Base-by-base conservation (phyloP, 1,140 invertebrate species). In the Aphis craccivora region DNA sequence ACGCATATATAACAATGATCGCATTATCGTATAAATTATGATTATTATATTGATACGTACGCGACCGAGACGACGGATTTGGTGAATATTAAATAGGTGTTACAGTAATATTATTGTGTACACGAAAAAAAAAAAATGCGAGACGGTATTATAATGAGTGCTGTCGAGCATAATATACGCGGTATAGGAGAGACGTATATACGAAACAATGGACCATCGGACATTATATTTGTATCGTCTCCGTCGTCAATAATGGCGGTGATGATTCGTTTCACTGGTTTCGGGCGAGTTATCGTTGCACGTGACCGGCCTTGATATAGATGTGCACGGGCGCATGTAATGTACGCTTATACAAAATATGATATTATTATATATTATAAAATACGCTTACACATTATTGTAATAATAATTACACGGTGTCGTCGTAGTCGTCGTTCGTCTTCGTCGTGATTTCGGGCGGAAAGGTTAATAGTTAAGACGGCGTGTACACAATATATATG, bases 281-380 rank as follows among this genome's bases (percentile, higher is more conserved):
- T 67, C 89, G 25, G 53, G 51, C 86, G 45, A 45, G 86, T 48
- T 88, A 30, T 8, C 37, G 87, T 53, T 14, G 37, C 48, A 67
- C 91, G 91, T 93, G 91, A 86, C 81, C 37, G 76, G 8, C 91
- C 91, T 93, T 93, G 91, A 93, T 93, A 93, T 7, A 86, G 35
- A 93, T 92, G 53, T 6, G 30, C 53, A 23, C 51, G 51, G 8
- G 35, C 20, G 35, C 20, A 25, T 87, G 30, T 86, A 87, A 87
- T 11, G 45, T 30, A 40, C 37, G 37, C 37, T 40, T 40, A 40
- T 40, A 40, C 3, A 40, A 40, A 40, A 40, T 40, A 3, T 40
- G 3, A 40, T 40, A 40, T 40, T 40, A 2, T 20, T 20, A 87
- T 22, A 83, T 37, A 40, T 23, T 23, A 23, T 37, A 40, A 23